Conservation (phyloP, 2,888 invertebrate genomes). For the Oegoconia quadripuncta region DNA sequence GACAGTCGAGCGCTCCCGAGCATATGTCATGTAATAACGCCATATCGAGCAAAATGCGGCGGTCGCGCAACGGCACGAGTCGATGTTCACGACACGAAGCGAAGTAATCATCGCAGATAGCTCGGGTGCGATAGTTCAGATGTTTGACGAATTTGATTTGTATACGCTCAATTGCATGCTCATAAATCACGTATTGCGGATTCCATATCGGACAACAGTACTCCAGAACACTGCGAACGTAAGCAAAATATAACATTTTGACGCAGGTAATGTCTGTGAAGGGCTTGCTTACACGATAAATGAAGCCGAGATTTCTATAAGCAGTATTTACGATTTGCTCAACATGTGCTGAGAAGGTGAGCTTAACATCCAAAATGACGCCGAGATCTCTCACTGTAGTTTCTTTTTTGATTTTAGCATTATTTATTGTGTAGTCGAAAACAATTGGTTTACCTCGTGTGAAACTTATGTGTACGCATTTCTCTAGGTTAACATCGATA, state of each 20-base stretch:
- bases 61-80: neutral
- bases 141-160: conserved; percentile 1
- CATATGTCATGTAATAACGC: neutral
- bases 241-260: conserved; percentile 3
- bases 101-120: neutral
- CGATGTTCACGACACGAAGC: neutral
- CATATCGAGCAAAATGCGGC: neutral
- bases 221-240: conserved; percentile 4
- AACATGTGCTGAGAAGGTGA: neutral
- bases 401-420: neutral
- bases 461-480: conserved; percentile 3
- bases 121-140: neutral
- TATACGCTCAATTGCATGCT: conserved; percentile 1
- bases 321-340: neutral
- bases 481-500: neutral
- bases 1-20: neutral
- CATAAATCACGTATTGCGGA: neutral
- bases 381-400: neutral
- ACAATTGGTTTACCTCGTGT: neutral
- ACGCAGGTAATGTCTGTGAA: neutral
- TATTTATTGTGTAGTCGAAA: neutral
- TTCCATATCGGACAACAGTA: conserved; percentile 2
- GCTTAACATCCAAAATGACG: neutral
- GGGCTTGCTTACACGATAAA: neutral
- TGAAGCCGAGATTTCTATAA: conserved; percentile 3